phyloP scores from a whole-genome alignment of 2,113 vertebrate species.

The Cinclus mexicanus region DNA sequence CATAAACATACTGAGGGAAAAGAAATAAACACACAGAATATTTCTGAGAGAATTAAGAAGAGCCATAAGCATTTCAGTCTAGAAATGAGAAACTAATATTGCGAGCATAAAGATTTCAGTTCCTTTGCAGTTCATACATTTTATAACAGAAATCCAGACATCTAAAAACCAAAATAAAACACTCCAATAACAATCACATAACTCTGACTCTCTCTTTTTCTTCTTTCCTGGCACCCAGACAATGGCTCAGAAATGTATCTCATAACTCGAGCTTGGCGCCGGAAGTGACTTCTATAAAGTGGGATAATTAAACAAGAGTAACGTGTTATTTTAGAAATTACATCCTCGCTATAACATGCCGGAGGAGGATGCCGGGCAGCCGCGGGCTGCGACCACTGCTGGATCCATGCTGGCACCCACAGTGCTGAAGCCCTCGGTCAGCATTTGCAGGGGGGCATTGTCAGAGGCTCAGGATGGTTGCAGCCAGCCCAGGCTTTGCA shows the following conservation, averaged over 20 bases:
- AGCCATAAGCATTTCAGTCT: slow-evolving; percentile 37
- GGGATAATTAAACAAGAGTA: slow-evolving; percentile 55
- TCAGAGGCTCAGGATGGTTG: background rate
- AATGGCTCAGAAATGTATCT: slow-evolving; percentile 27
- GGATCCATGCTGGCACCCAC: background rate
- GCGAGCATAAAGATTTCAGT: slow-evolving; percentile 51
- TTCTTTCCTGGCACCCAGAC: slow-evolving; percentile 47
- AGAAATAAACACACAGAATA: slow-evolving; percentile 40
- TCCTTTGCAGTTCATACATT: slow-evolving; percentile 60
- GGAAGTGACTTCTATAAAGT: slow-evolving; percentile 55
- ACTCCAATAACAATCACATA: slow-evolving; percentile 54
- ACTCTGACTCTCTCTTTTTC: slow-evolving; percentile 33
- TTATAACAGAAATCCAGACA: slow-evolving; percentile 62
- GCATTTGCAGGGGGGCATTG: background rate
- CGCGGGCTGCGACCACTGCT: background rate
- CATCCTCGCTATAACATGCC: background rate
- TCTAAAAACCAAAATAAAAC: slow-evolving; percentile 61
- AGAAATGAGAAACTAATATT: slow-evolving; percentile 61
- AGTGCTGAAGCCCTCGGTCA: accelerated
- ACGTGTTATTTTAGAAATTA: slow-evolving; percentile 66
- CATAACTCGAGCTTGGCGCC: slow-evolving; percentile 9
- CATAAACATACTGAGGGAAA: background rate
- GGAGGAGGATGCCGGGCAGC: background rate
- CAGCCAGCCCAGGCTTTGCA: background rate
- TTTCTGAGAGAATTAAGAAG: slow-evolving; percentile 52